These are phyloP conservation scores for Carcina quercana DNA, from an alignment of 2,888 invertebrate genomes.

Conservation along the genomic window DNA sequence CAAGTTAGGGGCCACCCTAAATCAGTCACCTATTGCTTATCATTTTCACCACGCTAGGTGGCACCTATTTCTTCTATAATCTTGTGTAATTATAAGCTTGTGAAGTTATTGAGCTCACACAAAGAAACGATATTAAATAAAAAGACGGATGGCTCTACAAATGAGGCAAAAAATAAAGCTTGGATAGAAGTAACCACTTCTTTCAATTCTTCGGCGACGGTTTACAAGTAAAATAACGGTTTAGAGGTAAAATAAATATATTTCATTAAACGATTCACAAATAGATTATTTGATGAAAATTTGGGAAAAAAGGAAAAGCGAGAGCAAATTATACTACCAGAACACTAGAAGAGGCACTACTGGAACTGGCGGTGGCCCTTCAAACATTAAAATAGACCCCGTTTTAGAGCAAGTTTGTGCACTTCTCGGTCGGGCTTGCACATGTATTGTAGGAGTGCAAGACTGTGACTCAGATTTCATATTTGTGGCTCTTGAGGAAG, in stretches of 20 bases:
- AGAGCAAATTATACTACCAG: constrained; percentile 9
- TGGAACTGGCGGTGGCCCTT: constrained; percentile 14
- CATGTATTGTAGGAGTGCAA: constrained; percentile 10
- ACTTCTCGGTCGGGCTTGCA: constrained; percentile 11
- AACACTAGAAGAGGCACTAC: constrained; percentile 1
- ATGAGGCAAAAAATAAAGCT: constrained; percentile 6
- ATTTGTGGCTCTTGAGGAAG: neutral
- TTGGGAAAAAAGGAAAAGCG: constrained; percentile 13
- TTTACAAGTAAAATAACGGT: constrained; percentile 2
- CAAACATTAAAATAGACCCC: constrained; percentile 9
- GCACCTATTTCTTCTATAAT: too few relatives aligned
- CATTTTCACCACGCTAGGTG: too few relatives aligned
- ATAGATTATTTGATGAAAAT: constrained; percentile 4
- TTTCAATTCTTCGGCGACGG: neutral
- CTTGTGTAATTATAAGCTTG: too few relatives aligned
- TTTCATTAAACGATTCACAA: constrained; percentile 1
- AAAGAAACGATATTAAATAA: constrained; percentile 9
- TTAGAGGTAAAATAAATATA: neutral
- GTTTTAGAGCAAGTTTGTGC: constrained; percentile 10
- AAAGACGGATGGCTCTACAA: constrained; percentile 8
- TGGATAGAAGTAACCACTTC: constrained; percentile 4
- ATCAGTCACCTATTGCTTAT: too few relatives aligned
- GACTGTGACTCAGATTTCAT: constrained; percentile 2
- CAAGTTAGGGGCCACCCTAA: too few relatives aligned
- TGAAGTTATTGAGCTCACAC: neutral